Base-by-base conservation (phyloP, 64 coral and sea anemone genomes). In the Montipora sp. region DNA sequence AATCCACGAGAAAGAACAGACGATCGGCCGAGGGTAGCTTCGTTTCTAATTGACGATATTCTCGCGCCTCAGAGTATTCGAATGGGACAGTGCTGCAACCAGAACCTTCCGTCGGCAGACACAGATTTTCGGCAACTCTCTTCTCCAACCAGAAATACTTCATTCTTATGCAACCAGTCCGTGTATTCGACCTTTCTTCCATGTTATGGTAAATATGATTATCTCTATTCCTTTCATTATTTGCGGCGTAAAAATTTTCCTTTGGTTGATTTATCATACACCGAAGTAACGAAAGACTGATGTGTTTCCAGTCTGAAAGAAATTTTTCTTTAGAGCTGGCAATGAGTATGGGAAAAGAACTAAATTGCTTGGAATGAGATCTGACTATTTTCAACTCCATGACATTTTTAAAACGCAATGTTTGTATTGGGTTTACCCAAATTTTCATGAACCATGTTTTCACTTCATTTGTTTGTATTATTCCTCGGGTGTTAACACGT, bases 41-140 rank as follows among this genome's bases (percentile, higher is more conserved):
- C 82, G 47, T 84, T 84, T 84, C 65, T 84, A 48, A 84, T 84
- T 22, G 82, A 71, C 19, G 82, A 84, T 69, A 84, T 84, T 71
- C 44, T 84, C 3, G 82, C 82, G n/a, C 82, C 82, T 3, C 47
- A n/a, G 9, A 8, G 24, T 49, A 2, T 84, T 50, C 59, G 44
- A 4, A 10, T 70, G 16, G 15, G 7, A 22, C 63, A 67, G 66
- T 70, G 81, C 65, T 24, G 58, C 60, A 50, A 18, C 11, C 43
- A 48, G 75, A 78, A 46, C 3, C 19, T 44, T 2, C 61, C 19
- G 2, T 10, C 61, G 18, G 8, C 14, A n/a, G 58, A 71, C 16
- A 18, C 65, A 48, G 65, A 45, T 67, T 49, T 67, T 2, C 47
- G 43, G 45, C 15, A 70, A 48, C 16, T 46, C 45, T 50, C 82